Base-by-base conservation (phyloP, 2,888 invertebrate genomes). In the Pantelozetes paolii region DNA sequence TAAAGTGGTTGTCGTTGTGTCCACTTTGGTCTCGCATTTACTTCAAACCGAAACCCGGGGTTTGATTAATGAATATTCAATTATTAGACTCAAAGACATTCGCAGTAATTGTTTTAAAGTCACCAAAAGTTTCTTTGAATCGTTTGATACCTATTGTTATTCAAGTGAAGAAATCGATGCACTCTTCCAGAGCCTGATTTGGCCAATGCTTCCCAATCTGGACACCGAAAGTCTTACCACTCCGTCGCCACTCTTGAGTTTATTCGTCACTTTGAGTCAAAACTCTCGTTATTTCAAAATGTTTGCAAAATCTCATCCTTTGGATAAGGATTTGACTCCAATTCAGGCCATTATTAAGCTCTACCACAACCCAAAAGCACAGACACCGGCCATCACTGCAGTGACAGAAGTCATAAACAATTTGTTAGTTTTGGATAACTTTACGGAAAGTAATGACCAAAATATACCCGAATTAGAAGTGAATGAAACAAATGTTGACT, bases 141-240 rank as follows among this genome's bases (percentile, higher is more conserved):
- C 89, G 77, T 93, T 91, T 81, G 88, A 90, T 75, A 85, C 86
- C 76, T 93, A 91, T 81, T 82, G 84, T 5, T 95, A 92, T 90
- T 84, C 84, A 6, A 81, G 83, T 28, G 83, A 84, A 8, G 90
- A 94, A 82, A 82, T 94, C 13, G 86, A 88, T 76, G 88, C 89
- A 0, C 81, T 94, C 23, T 94, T 90, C 80, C 85, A 88, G 70
- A 87, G 90, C 0, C 88, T 90, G 69, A 86, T 97, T 13, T 94
- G 91, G 89, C 93, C 94, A 0, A 86, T 88, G 80, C 71, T 82
- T 20, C 76, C 78, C 6, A 90, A 89, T 80, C 82, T 96, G 20
- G 87, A 89, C 0, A 84, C 87, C 67, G 94, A 96, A 81, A 89
- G 92, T 13, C 88, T 93, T 73, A 89, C 91, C 79, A 89, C 88